A percentile compares a stretch with the other conserved stretches of the same genome.
phyloP scores from a whole-genome alignment of 2,113 vertebrate species.

The Morone chrysops region DNA sequence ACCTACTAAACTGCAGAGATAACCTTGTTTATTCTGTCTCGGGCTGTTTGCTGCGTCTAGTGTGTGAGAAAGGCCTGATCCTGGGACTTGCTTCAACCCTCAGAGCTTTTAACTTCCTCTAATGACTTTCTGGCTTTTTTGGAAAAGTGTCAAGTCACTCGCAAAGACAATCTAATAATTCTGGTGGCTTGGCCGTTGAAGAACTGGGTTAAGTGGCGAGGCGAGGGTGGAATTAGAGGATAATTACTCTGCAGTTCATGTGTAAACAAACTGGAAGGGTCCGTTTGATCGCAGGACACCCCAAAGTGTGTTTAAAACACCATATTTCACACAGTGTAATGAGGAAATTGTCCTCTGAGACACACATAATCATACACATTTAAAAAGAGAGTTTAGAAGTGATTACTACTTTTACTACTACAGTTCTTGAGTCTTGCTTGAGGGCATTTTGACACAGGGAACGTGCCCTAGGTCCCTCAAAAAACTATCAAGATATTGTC shows the following conservation, averaged over 20 bases:
- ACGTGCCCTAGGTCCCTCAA: no score
- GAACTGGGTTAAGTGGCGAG: conserved; percentile 36
- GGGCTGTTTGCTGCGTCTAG: conserved; percentile 1
- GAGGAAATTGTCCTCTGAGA: neutral
- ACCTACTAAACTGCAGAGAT: conserved; percentile 36
- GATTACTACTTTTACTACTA: neutral
- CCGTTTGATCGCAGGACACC: conserved; percentile 4
- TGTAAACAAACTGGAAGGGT: conserved; percentile 31
- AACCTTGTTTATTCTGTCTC: conserved; percentile 23
- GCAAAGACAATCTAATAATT: neutral
- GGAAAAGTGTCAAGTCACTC: conserved; percentile 48
- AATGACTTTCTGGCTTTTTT: conserved; percentile 53
- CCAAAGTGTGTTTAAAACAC: conserved; percentile 3
- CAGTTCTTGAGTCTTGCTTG: neutral
- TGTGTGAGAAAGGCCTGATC: conserved; percentile 25
- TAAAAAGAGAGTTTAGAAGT: neutral
- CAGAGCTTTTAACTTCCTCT: conserved; percentile 38
- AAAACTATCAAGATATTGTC: neutral
- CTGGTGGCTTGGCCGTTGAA: conserved; percentile 11
- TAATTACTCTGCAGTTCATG: conserved; percentile 28
- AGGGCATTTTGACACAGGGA: no score
- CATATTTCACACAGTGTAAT: conserved; percentile 17
- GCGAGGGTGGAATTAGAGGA: conserved; percentile 18
- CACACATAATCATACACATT: neutral
- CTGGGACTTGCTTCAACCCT: conserved; percentile 12